Percentiles rank a stretch among this genome's conserved stretches.
phyloP scores from a whole-genome alignment of 2,888 invertebrate species.

The Eretmocerus hayati region DNA sequence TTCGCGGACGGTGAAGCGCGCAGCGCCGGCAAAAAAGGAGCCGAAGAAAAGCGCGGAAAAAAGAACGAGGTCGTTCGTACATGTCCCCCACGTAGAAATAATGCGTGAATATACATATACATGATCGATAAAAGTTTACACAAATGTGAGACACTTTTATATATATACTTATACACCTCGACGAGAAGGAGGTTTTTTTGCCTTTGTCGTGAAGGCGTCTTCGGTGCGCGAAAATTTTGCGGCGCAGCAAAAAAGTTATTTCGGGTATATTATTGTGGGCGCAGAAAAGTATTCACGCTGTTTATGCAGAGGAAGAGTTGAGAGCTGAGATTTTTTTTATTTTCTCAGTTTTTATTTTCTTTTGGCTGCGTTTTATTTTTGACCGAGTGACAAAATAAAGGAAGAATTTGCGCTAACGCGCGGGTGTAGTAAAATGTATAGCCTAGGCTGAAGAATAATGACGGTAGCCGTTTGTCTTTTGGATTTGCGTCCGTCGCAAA shows the following conservation, averaged over 20 bases:
- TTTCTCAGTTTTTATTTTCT: neutral
- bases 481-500: too few relatives aligned
- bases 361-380: neutral
- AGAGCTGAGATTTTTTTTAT: neutral
- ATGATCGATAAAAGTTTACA: too few relatives aligned
- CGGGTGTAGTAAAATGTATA: neutral
- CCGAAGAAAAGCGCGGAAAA: conserved; percentile 6
- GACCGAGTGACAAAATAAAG: neutral
- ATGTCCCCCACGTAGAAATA: too few relatives aligned
- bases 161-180: too few relatives aligned
- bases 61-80: conserved; percentile 13
- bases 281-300: conserved; percentile 8
- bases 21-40: conserved; percentile 6
- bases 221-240: conserved; percentile 5
- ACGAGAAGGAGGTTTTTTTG: neutral
- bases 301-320: too few relatives aligned
- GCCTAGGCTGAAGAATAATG: too few relatives aligned
- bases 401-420: neutral
- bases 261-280: too few relatives aligned
- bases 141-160: too few relatives aligned
- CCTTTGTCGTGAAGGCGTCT: neutral
- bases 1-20: neutral
- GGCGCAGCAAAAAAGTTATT: conserved; percentile 11
- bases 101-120: too few relatives aligned
- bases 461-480: too few relatives aligned